Percentiles rank a stretch among this genome's conserved stretches.
Evolutionary conservation across 2,888 invertebrate genomes (phyloP).

Genomic region (Therioaphis trifolii): DNA sequence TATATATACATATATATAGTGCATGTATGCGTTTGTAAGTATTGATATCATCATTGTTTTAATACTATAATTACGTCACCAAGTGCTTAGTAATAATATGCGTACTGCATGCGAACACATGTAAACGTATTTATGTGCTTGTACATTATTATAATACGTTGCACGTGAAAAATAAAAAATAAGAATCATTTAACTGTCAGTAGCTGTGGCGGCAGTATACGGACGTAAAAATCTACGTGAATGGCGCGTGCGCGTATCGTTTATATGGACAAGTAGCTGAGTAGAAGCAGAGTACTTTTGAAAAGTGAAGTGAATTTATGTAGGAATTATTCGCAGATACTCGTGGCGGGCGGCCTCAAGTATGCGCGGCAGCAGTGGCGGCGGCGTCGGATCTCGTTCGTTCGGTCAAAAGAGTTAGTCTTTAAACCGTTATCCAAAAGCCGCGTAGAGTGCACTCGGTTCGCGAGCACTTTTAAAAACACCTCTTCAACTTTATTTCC

Average conservation of each 20-base stretch:
- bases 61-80: slow-evolving; percentile 2
- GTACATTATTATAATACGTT: not conserved
- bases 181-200: slow-evolving; percentile 15
- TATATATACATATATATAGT: too few species aligned
- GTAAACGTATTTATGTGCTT: not conserved
- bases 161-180: slow-evolving; percentile 17
- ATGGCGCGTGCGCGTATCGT: slow-evolving; percentile 44
- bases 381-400: slow-evolving; percentile 47
- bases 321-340: slow-evolving; percentile 62
- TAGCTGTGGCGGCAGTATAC: not conserved
- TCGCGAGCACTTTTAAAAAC: slow-evolving; percentile 61
- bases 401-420: slow-evolving; percentile 63
- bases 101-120: not conserved
- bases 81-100: not conserved
- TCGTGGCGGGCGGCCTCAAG: slow-evolving; percentile 54
- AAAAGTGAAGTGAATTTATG: slow-evolving; percentile 62
- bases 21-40: too few species aligned
- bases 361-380: slow-evolving; percentile 36
- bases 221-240: slow-evolving; percentile 28
- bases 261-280: slow-evolving; percentile 56
- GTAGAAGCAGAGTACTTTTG: slow-evolving; percentile 56
- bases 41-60: not conserved
- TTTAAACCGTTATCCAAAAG: slow-evolving; percentile 62
- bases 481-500: slow-evolving; percentile 63
- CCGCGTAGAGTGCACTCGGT: slow-evolving; percentile 62